Evolutionary conservation across 2,113 vertebrate genomes (phyloP).

Genomic region (Varanus komodoensis): DNA sequence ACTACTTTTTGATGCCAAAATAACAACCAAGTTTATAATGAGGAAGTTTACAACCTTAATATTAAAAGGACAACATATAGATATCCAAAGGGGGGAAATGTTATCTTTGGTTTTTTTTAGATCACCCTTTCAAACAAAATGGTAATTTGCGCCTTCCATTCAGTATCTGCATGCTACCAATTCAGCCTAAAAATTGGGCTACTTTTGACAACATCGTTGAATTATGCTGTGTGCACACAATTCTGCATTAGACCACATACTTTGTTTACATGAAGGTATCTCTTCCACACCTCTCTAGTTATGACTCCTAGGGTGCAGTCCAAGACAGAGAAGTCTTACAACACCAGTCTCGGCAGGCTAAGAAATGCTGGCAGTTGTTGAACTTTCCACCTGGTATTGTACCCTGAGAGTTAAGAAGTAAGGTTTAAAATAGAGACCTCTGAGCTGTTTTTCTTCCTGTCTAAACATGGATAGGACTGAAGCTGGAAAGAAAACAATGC

Average conservation of each 20-base stretch:
- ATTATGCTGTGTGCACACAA: not conserved
- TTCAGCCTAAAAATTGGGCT: not conserved
- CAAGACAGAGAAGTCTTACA: too few species aligned
- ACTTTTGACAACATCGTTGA: not conserved
- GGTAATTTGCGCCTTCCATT: not conserved
- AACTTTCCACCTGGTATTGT: too few species aligned
- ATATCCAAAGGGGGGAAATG: not conserved
- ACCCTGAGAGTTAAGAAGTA: too few species aligned
- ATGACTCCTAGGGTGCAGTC: too few species aligned
- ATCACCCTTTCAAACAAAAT: not conserved
- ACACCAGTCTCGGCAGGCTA: too few species aligned
- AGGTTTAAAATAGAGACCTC: too few species aligned
- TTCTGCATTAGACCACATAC: not conserved
- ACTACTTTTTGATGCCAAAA: conserved; percentile 16
- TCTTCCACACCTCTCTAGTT: not conserved
- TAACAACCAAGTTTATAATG: not conserved
- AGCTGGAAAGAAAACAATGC: too few species aligned
- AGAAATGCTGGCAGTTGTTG: too few species aligned
- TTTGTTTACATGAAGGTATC: too few species aligned
- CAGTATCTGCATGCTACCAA: not conserved
- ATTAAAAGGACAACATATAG: not conserved
- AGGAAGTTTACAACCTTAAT: conserved; percentile 23
- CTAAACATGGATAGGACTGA: too few species aligned
- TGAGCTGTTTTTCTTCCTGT: too few species aligned
- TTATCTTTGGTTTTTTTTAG: not conserved